Percentiles rank a stretch among this genome's conserved stretches.
These are phyloP conservation scores for Sebastes wilsoni DNA, from an alignment of 2,797 vertebrate species.

Conservation along the genomic window DNA sequence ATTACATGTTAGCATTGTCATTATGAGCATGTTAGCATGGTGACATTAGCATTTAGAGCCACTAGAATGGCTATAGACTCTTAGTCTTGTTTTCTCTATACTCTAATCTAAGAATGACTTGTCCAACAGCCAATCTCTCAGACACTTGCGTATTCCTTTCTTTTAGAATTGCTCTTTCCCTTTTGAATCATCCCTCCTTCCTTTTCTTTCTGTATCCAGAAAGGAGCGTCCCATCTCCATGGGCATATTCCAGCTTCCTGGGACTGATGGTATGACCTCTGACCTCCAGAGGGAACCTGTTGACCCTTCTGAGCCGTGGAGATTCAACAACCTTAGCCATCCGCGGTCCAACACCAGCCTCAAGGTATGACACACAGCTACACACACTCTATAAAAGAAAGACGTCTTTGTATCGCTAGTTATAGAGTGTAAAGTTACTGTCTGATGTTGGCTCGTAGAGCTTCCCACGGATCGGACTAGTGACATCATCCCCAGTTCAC, in stretches of 20 bases:
- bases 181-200: neutral
- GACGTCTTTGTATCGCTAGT: neutral
- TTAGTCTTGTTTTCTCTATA: neutral
- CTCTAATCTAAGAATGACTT: neutral
- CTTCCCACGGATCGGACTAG: slow-evolving; percentile 58
- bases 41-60: neutral
- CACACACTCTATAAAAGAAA: neutral
- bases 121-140: neutral
- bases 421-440: slow-evolving; percentile 6
- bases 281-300: slow-evolving; percentile 85
- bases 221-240: slow-evolving; percentile 95
- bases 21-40: neutral
- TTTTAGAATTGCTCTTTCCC: neutral
- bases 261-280: slow-evolving; percentile 87
- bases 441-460: slow-evolving; percentile 3
- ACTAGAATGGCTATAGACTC: neutral
- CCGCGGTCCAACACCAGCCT: slow-evolving; percentile 92
- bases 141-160: neutral
- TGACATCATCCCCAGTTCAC: slow-evolving; percentile 59
- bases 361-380: slow-evolving; percentile 81
- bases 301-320: slow-evolving; percentile 92
- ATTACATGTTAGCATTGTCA: neutral
- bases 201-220: slow-evolving; percentile 74
- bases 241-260: slow-evolving; percentile 91
- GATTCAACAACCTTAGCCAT: slow-evolving; percentile 91